These are phyloP conservation scores for Isoperla grammatica DNA, from an alignment of 2,888 invertebrate genomes.

Conservation along the genomic window DNA sequence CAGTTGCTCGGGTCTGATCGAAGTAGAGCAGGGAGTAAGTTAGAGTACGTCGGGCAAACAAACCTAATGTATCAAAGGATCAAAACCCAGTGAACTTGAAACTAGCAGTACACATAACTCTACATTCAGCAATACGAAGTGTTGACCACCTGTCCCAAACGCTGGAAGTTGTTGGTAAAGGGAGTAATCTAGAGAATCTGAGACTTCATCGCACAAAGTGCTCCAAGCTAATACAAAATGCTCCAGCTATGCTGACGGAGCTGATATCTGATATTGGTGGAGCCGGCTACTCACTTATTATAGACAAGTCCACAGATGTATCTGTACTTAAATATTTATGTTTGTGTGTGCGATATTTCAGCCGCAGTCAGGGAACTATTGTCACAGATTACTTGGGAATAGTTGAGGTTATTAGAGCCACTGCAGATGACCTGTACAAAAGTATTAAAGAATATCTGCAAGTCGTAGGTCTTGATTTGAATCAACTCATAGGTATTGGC, in stretches of 20 bases:
- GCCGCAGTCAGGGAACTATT: constrained; percentile 3
- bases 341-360: constrained; percentile 33
- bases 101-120: too few relatives aligned
- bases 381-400: constrained; percentile 33
- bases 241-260: constrained; percentile 30
- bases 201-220: constrained; percentile 32
- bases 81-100: too few relatives aligned
- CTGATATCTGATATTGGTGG: constrained; percentile 31
- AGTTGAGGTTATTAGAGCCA: constrained; percentile 28
- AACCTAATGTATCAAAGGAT: too few relatives aligned
- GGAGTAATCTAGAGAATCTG: constrained; percentile 20
- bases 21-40: too few relatives aligned
- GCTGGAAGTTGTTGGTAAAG: constrained; percentile 27
- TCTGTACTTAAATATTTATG: constrained; percentile 33
- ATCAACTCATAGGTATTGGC: constrained; percentile 32
- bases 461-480: constrained; percentile 15
- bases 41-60: too few relatives aligned
- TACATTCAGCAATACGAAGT: background rate
- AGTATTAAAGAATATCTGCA: too few relatives aligned
- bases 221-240: constrained; percentile 30
- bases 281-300: constrained; percentile 31
- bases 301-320: constrained; percentile 34
- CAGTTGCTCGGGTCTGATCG: too few relatives aligned
- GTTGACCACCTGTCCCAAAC: constrained; percentile 30
- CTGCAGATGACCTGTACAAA: constrained; percentile 24